These are phyloP conservation scores for Planiliza haematocheilus DNA, from an alignment of 2,113 vertebrate genomes.

Conservation along the genomic window DNA sequence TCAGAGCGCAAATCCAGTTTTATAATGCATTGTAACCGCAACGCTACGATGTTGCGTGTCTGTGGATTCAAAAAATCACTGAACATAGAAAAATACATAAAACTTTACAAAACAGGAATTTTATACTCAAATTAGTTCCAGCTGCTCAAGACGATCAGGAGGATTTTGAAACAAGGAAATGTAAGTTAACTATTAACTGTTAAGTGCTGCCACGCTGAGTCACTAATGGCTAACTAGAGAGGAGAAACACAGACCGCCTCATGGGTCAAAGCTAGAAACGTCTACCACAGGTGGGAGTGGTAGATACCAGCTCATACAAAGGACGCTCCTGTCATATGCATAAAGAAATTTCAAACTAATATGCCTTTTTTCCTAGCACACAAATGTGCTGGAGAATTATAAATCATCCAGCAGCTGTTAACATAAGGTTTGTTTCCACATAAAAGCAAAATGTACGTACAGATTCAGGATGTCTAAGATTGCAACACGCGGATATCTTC, in stretches of 20 bases:
- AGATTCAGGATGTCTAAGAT: background rate
- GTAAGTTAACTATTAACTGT: constrained; percentile 68
- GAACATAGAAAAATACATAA: too few relatives aligned
- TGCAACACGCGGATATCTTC: background rate
- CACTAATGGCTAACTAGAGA: constrained; percentile 25
- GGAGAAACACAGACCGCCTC: constrained; percentile 10
- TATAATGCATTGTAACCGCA: background rate
- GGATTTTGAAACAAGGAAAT: constrained; percentile 35
- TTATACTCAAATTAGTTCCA: background rate
- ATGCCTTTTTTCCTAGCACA: background rate
- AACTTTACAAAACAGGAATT: background rate
- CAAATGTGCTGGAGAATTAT: background rate
- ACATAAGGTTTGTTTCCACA: background rate
- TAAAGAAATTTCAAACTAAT: background rate
- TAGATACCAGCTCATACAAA: constrained; percentile 24
- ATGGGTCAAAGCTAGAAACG: constrained; percentile 20
- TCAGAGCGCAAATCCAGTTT: background rate
- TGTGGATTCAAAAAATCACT: background rate
- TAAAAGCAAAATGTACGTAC: background rate
- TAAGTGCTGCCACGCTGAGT: constrained; percentile 51
- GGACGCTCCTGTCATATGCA: background rate
- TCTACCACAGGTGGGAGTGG: constrained; percentile 51
- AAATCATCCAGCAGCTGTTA: background rate
- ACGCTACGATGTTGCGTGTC: background rate
- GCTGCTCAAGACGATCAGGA: background rate